Percentiles rank a stretch among this genome's conserved stretches.
phyloP scores from a whole-genome alignment of 2,888 invertebrate genomes.

The Urechis unicinctus region DNA sequence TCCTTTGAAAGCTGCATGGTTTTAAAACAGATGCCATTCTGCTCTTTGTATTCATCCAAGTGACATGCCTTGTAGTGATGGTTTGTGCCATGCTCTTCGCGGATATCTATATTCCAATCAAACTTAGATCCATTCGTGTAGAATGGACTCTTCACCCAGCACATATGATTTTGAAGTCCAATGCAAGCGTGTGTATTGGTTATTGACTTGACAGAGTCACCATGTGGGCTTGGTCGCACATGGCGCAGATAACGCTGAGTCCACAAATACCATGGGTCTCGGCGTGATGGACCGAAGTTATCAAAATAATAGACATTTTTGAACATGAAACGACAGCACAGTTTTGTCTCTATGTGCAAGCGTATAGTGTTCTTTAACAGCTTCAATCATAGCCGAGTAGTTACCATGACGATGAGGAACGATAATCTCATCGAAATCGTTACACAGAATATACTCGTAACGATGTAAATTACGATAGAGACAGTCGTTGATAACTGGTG shows the following conservation, averaged over 20 bases:
- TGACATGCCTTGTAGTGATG: slow-evolving; percentile 20
- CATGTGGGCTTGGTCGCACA: slow-evolving; percentile 6
- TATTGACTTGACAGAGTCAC: slow-evolving; percentile 16
- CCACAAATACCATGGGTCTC: slow-evolving; percentile 9
- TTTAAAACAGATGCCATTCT: slow-evolving; percentile 7
- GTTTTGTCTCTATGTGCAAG: not conserved
- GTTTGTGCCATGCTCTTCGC: slow-evolving; percentile 8
- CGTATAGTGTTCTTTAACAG: not conserved
- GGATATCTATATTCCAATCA: slow-evolving; percentile 9
- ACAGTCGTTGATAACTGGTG: slow-evolving; percentile 19
- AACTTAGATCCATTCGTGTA: not conserved
- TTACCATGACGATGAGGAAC: slow-evolving; percentile 8
- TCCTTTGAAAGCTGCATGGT: not conserved
- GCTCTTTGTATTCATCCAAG: slow-evolving; percentile 6
- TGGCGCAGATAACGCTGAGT: slow-evolving; percentile 11
- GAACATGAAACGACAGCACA: slow-evolving; percentile 12
- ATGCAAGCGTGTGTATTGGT: slow-evolving; percentile 10
- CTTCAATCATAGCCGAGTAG: slow-evolving; percentile 9
- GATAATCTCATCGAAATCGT: slow-evolving; percentile 18
- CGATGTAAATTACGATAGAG: slow-evolving; percentile 17
- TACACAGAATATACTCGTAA: slow-evolving; percentile 9
- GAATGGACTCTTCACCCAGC: slow-evolving; percentile 8
- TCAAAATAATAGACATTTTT: slow-evolving; percentile 18
- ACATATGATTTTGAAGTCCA: slow-evolving; percentile 19
- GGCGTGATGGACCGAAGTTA: slow-evolving; percentile 8